These are phyloP conservation scores for Odontophorus gujanensis DNA, from an alignment of 2,113 vertebrate species.

Conservation along the genomic window DNA sequence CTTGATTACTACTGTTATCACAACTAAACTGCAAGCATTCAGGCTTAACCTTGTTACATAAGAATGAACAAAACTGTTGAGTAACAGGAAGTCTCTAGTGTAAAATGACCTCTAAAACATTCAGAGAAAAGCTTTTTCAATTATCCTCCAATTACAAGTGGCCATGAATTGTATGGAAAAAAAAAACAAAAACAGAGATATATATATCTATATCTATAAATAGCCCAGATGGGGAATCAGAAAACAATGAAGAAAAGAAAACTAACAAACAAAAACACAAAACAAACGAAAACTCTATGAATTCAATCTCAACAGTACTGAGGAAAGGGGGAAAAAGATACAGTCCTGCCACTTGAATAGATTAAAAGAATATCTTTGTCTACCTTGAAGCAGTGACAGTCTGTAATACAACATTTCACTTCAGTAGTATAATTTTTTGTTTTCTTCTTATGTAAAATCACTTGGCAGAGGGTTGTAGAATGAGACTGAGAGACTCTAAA, in stretches of 20 bases:
- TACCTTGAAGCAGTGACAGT: constrained; percentile 12
- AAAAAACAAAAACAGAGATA: neutral
- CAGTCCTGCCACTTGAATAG: neutral
- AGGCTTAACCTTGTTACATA: neutral
- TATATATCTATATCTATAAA: too few relatives aligned
- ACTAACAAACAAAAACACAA: neutral
- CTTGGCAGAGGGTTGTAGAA: constrained; percentile 21
- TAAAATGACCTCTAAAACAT: neutral
- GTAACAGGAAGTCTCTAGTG: neutral
- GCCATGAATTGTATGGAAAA: neutral
- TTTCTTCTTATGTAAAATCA: constrained; percentile 60
- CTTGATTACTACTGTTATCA: neutral
- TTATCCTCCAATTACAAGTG: neutral
- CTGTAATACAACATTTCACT: neutral
- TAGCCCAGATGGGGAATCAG: neutral
- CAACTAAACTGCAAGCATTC: neutral
- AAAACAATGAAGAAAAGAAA: neutral
- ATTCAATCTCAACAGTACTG: neutral
- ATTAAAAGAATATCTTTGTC: neutral
- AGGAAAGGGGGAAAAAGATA: neutral
- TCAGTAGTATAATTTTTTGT: constrained; percentile 33
- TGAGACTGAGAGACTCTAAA: constrained; percentile 29
- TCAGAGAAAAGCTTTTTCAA: neutral
- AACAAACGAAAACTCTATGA: neutral
- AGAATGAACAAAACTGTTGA: neutral